Base-by-base conservation (phyloP, 2,113 vertebrate species). In the Atractosteus spatula region DNA sequence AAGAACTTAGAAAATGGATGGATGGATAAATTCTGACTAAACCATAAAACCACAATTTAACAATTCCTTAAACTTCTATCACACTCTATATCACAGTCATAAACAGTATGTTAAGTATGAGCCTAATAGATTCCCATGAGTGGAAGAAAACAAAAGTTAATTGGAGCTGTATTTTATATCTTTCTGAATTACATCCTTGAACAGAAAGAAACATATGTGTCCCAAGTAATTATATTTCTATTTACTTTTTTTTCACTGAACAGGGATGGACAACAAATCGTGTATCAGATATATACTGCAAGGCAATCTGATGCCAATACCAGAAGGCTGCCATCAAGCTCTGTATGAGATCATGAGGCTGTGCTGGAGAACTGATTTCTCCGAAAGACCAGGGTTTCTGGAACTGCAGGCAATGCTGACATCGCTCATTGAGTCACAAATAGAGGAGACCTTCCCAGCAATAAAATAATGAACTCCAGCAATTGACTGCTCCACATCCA, bases 261-360 rank as follows among this genome's bases (percentile, higher is more conserved):
- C 70, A 85, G 85, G 65, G 54, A 71, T 55, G 68, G 63, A 73
- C 44, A 80, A 80, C 41, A 14, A 3, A 8, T 5, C 73, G 3
- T 85, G 78, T 17, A 47, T 80, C 3, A 16, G 61, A 16, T 74
- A 62, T 2, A 56, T 86, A 62, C 41, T 72, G 41, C 42, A 61
- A 17, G 80, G 74, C 54, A 55, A 80, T 13, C 45, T 62, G 62
- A 78, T 85, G 69, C 12, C 51, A n/a, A 68, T 56, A 29, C 76
- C 83, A 11, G 7, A 43, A 10, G 72, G 71, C 12, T 84, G 78
- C 43, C 80, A 80, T 3, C 41, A 59, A 44, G 17, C 55, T 6
- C 10, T 86, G 6, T 81, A 79, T 43, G 62, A 80, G n/a, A 78
- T 86, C 29, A 85, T 86, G 77, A 17, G 71, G 8, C 76, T 72